Percentiles rank a stretch among this genome's conserved stretches.
These are phyloP conservation scores for Vesta saturnalis DNA, from an alignment of 2,888 invertebrate genomes.

Conservation along the genomic window DNA sequence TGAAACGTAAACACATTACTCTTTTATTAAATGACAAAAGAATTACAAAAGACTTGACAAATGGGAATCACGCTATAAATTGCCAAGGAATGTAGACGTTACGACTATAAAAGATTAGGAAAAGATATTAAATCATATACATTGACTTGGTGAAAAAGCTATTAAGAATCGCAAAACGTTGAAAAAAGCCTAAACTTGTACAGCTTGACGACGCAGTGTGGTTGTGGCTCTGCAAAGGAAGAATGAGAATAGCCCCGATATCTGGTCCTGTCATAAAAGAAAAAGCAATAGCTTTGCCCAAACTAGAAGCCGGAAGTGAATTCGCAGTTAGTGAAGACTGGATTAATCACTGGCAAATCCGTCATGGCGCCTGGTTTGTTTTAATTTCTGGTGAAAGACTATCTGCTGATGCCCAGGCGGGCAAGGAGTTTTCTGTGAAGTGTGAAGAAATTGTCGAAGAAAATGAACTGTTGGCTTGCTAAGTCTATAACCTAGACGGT, in stretches of 20 bases:
- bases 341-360: background rate
- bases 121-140: too few relatives aligned
- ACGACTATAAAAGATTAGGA: too few relatives aligned
- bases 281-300: background rate
- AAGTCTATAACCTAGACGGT: background rate
- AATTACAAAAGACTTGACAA: too few relatives aligned
- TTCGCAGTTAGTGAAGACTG: too few relatives aligned
- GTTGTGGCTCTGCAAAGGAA: background rate
- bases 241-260: background rate
- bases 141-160: background rate
- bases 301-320: background rate
- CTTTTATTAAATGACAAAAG: too few relatives aligned
- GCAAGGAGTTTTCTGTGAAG: background rate
- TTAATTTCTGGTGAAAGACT: background rate
- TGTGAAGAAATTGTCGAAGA: too few relatives aligned
- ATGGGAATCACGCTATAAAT: too few relatives aligned
- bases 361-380: background rate
- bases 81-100: too few relatives aligned
- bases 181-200: background rate
- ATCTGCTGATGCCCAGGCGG: background rate
- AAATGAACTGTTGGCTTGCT: background rate
- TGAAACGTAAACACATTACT: too few relatives aligned
- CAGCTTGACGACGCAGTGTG: background rate
- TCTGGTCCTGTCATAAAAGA: background rate
- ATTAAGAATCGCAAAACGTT: background rate